Percentiles rank a stretch among this genome's conserved stretches.
Conservation (phyloP, 1,140 invertebrate genomes). For the Mesaphorura yosii region DNA sequence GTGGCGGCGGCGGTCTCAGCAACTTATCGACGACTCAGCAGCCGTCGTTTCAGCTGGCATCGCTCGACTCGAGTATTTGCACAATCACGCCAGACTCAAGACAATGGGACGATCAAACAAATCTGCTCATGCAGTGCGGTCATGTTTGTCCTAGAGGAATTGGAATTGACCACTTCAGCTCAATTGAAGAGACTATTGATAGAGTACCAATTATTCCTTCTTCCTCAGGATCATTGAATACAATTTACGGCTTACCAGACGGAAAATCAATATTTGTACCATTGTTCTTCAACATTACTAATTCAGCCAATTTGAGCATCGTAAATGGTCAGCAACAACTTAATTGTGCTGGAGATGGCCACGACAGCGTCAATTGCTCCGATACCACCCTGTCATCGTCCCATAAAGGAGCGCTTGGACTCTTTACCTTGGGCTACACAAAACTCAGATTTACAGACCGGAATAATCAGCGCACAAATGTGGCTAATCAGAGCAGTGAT, state of each 20-base stretch:
- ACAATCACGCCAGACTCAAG: not conserved
- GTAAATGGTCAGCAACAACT: not conserved
- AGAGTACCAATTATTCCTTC: not conserved
- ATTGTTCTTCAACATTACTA: too few relatives aligned
- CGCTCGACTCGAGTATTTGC: not conserved
- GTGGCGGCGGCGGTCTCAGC: conserved; percentile 31
- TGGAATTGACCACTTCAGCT: not conserved
- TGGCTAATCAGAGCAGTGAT: not conserved
- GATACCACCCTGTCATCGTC: not conserved
- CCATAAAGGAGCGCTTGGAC: not conserved
- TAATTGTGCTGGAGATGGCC: too few relatives aligned
- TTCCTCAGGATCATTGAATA: not conserved
- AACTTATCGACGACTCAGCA: not conserved
- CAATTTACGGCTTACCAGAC: not conserved
- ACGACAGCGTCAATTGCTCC: too few relatives aligned
- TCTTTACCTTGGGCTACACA: not conserved
- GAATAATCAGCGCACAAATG: not conserved
- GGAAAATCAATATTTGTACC: not conserved
- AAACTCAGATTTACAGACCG: not conserved
- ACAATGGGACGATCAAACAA: not conserved
- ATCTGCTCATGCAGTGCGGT: not conserved
- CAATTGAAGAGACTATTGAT: too few relatives aligned
- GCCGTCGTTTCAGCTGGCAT: not conserved
- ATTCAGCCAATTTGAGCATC: too few relatives aligned
- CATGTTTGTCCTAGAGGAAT: not conserved